Evolutionary conservation across 2,888 invertebrate species (phyloP), one percentile per base, ranked within the genome.

Genomic region (Galeopsomyia nigrocyanea): DNA sequence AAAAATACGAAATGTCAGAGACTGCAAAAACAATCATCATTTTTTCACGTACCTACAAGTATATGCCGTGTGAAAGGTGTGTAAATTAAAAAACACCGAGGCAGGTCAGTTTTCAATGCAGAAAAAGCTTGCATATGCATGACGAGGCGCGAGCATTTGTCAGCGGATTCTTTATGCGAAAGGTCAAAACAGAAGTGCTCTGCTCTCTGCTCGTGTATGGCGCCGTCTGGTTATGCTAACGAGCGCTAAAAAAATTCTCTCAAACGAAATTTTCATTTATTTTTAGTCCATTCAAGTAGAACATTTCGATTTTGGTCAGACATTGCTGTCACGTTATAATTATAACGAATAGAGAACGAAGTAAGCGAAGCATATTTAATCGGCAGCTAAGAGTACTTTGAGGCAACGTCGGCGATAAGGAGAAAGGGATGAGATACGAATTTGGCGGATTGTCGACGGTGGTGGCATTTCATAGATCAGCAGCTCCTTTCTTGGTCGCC

Each of bases 121-220:
- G n/a, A n/a, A 51, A 46, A 21, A 31, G 13, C 63, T 56, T 74
- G 61, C 71, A 74, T 74, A 74, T 71, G 68, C 71, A 71, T 74
- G 71, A 65, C 22, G 56, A 47, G 31, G 21, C 47, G 60, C 13
- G 17, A 1, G 49, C 22, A 55, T 64, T 70, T 67, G 60, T 58
- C 63, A 55, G 56, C 56, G 49, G 10, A 65, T 73, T 73, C 56
- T 69, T 69, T 65, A 55, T 55, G 51, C 26, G 46, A 53, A 19
- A 17, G 46, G 62, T 46, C 46, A 56, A 68, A 73, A 69, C 64
- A 65, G 64, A 58, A 53, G 47, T 46, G 14, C 39, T 26, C 26
- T n/a, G n/a, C 26, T 26, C 3, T 26, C 26, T 26, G 5, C 26
- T 26, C 26, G 26, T 26, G 26, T 26, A 0, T 26, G 62, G 49